A percentile compares a stretch with the other conserved stretches of the same genome.
Evolutionary conservation across 2,113 vertebrate genomes (phyloP).

Genomic region (Nothocercus julius): DNA sequence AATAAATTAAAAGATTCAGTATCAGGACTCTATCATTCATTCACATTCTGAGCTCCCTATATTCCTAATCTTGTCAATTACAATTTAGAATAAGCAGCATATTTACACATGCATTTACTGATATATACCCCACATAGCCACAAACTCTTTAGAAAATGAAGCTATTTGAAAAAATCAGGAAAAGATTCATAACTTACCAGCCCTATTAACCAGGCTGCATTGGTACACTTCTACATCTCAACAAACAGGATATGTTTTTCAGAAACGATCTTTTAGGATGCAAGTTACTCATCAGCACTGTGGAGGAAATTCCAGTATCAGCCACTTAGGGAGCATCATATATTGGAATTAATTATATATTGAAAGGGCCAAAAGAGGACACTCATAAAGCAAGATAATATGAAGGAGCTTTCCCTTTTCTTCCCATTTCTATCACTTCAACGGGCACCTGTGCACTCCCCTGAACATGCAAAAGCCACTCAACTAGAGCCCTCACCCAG

Average conservation of each 20-base stretch:
- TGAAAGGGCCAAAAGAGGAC: not conserved
- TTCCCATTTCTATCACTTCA: not conserved
- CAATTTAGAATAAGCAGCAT: not conserved
- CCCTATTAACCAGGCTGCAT: not conserved
- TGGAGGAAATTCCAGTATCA: not conserved
- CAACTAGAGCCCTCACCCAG: not conserved
- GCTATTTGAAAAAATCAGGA: not conserved
- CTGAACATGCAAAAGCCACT: no score
- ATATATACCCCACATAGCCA: not conserved
- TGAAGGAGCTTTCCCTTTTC: not conserved
- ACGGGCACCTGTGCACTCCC: not conserved
- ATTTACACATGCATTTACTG: not conserved
- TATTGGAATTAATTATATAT: not conserved
- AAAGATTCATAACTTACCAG: not conserved
- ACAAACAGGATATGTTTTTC: not conserved
- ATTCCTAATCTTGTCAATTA: conserved; percentile 28
- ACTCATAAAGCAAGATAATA: not conserved
- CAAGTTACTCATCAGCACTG: not conserved
- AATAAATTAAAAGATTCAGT: conserved; percentile 71
- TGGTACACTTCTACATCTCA: not conserved
- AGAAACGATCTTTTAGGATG: not conserved
- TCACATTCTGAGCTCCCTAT: not conserved
- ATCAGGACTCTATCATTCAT: conserved; percentile 55
- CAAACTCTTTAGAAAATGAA: not conserved
- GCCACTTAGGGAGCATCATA: not conserved